A percentile compares a stretch with the other conserved stretches of the same genome.
Conservation (phyloP, 2,113 vertebrate species). For the Caretta caretta region DNA sequence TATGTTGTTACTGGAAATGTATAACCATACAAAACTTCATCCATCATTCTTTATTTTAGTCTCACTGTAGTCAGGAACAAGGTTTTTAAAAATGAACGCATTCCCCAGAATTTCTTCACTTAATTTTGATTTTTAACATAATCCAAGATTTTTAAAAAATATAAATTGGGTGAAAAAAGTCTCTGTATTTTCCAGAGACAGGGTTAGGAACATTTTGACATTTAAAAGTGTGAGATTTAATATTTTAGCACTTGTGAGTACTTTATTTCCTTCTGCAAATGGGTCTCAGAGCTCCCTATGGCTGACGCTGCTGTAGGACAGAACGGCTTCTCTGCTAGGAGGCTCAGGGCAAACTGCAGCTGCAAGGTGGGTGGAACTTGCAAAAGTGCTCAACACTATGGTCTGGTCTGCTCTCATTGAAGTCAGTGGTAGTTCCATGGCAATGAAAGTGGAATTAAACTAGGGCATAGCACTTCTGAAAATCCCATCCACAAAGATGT, state of each 20-base stretch:
- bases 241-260: neutral
- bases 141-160: too few relatives aligned
- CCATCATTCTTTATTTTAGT: neutral
- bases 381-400: neutral
- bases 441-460: too few relatives aligned
- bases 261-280: neutral
- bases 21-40: neutral
- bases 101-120: neutral
- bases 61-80: neutral
- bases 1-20: neutral
- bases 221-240: neutral
- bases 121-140: neutral
- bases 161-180: too few relatives aligned
- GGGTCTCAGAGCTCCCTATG: neutral
- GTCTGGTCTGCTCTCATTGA: accelerated
- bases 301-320: neutral
- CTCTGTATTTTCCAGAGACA: neutral
- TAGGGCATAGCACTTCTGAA: neutral
- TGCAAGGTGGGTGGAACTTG: neutral
- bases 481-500: neutral
- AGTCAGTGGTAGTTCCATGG: neutral
- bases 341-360: neutral
- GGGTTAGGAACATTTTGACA: neutral
- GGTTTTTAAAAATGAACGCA: neutral
- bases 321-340: neutral